These are phyloP conservation scores for Rallus limicola DNA, from an alignment of 2,113 vertebrate genomes.

Conservation along the genomic window DNA sequence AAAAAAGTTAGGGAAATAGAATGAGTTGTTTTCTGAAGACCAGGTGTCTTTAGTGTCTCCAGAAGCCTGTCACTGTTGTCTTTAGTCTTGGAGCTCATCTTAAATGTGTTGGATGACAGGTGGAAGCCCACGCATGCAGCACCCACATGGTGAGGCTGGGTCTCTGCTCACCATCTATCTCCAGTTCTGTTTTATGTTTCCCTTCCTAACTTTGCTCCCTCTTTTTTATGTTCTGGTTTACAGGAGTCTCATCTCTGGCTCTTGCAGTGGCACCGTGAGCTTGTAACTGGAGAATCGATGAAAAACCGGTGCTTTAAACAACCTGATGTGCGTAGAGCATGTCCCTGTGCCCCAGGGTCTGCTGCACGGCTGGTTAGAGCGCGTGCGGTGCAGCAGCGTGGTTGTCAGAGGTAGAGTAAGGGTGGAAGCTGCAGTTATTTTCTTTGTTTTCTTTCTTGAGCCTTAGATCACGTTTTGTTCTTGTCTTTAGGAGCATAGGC, in stretches of 20 bases:
- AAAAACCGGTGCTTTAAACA: not conserved
- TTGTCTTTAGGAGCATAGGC: not conserved
- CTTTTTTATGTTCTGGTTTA: not conserved
- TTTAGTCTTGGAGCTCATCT: not conserved
- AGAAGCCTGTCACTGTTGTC: not conserved
- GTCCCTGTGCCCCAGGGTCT: not conserved
- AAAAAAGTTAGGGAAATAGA: not conserved
- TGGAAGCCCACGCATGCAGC: not conserved
- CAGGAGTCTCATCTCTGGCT: not conserved
- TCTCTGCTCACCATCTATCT: not conserved
- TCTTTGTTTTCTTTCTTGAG: not conserved
- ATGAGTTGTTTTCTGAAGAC: not conserved
- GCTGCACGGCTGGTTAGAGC: not conserved
- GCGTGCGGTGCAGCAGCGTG: not conserved
- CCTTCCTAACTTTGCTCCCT: not conserved
- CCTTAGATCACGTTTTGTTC: not conserved
- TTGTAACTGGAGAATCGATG: not conserved
- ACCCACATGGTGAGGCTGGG: not conserved
- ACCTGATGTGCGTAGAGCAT: not conserved
- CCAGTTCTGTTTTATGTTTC: not conserved
- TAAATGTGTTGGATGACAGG: accelerated
- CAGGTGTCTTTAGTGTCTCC: not conserved
- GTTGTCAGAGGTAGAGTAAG: not conserved
- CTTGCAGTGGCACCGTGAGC: not conserved
- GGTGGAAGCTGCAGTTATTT: not conserved